phyloP scores from a whole-genome alignment of 2,888 invertebrate genomes.

The Coenonympha arcania region DNA sequence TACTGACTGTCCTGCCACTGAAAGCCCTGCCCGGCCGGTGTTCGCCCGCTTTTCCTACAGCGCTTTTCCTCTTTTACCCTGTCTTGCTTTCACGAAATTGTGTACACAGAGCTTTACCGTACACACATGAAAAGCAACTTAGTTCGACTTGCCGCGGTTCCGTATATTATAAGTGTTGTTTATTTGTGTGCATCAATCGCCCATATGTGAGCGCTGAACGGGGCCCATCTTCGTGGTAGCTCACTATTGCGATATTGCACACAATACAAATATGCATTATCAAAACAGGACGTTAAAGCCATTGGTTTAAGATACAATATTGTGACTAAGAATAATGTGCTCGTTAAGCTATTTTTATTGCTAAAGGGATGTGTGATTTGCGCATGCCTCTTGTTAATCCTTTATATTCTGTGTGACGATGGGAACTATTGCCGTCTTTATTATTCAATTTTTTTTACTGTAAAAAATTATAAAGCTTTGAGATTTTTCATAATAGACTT shows the following conservation, averaged over 20 bases:
- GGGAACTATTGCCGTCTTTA: conserved; percentile 65
- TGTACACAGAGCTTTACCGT: conserved; percentile 44
- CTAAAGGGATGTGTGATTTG: conserved; percentile 43
- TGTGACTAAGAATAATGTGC: not conserved
- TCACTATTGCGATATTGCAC: conserved; percentile 42
- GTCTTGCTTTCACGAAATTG: conserved; percentile 60
- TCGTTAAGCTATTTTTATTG: conserved; percentile 46
- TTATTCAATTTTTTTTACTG: conserved; percentile 49
- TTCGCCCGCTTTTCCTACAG: conserved; percentile 57
- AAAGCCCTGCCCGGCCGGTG: conserved; percentile 48
- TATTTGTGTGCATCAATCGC: conserved; percentile 34
- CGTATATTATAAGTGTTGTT: conserved; percentile 40
- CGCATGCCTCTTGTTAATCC: conserved; percentile 65
- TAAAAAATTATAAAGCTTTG: too few species aligned
- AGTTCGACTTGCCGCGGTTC: conserved; percentile 37
- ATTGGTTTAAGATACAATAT: conserved; percentile 7
- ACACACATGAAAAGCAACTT: conserved; percentile 56
- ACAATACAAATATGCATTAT: conserved; percentile 35
- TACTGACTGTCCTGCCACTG: conserved; percentile 65
- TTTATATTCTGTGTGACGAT: conserved; percentile 52
- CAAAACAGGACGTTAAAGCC: conserved; percentile 39
- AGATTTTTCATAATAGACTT: too few species aligned
- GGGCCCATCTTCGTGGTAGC: conserved; percentile 46
- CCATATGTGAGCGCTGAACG: conserved; percentile 28
- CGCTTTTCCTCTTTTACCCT: conserved; percentile 64